Evolutionary conservation across 2,888 invertebrate species (phyloP).

Genomic region (Hypena proboscidalis): DNA sequence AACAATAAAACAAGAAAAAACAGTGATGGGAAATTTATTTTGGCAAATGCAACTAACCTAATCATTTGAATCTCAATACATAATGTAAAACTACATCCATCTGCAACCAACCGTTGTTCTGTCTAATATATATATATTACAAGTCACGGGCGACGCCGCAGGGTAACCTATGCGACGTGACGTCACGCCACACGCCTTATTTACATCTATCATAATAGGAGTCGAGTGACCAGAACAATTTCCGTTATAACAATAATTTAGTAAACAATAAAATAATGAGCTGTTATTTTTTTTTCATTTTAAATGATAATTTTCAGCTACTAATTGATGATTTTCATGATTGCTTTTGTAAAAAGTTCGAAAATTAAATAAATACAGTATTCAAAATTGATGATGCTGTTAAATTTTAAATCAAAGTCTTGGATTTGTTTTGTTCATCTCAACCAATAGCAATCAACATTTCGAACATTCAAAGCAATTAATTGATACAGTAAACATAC

Average conservation of each 20-base stretch:
- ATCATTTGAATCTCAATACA: slow-evolving; percentile 76
- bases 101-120: slow-evolving; percentile 53
- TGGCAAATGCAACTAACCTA: slow-evolving; percentile 84
- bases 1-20: slow-evolving; percentile 50
- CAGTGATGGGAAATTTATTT: slow-evolving; percentile 84
- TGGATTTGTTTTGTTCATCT: too few species aligned
- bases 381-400: too few species aligned
- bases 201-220: slow-evolving; percentile 67
- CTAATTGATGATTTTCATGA: slow-evolving; percentile 36
- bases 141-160: slow-evolving; percentile 18
- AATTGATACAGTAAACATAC: neutral
- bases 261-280: slow-evolving; percentile 57
- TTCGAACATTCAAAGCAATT: too few species aligned
- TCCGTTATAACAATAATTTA: slow-evolving; percentile 65
- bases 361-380: slow-evolving; percentile 8
- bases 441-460: too few species aligned
- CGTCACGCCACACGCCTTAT: slow-evolving; percentile 58
- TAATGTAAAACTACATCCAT: slow-evolving; percentile 73
- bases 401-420: too few species aligned
- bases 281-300: slow-evolving; percentile 37
- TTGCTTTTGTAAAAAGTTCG: slow-evolving; percentile 19
- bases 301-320: slow-evolving; percentile 37
- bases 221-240: slow-evolving; percentile 77
- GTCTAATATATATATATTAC: slow-evolving; percentile 71
- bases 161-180: slow-evolving; percentile 56